These are phyloP conservation scores for Pithys albifrons DNA, from an alignment of 2,113 vertebrate species.

Conservation along the genomic window DNA sequence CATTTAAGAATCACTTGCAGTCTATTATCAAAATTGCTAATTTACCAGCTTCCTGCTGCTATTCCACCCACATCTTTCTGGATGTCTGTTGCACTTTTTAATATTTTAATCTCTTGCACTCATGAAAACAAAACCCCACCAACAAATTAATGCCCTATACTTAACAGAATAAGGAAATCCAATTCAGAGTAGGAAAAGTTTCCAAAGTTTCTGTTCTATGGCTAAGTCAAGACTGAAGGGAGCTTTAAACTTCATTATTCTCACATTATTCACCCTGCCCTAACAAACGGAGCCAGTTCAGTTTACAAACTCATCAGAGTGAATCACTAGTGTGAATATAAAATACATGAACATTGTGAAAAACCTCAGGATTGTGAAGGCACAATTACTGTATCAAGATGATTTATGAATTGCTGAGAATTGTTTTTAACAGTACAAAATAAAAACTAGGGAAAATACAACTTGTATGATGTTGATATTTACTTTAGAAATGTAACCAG, in stretches of 20 bases:
- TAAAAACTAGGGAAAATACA: background rate
- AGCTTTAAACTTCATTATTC: background rate
- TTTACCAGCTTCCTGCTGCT: background rate
- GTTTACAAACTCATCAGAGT: background rate
- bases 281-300: background rate
- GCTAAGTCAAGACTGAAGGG: background rate
- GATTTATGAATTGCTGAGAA: background rate
- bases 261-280: background rate
- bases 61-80: background rate
- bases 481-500: background rate
- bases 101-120: background rate
- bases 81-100: accelerated
- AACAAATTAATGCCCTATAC: background rate
- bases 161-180: background rate
- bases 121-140: background rate
- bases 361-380: background rate
- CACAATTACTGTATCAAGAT: background rate
- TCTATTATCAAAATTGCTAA: background rate
- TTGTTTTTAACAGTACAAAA: background rate
- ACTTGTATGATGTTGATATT: background rate
- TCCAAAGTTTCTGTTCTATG: background rate
- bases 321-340: background rate
- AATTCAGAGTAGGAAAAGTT: background rate
- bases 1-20: background rate
- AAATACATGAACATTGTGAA: background rate